Evolutionary conservation across 2,113 vertebrate genomes (phyloP).

Genomic region (Leptobrachium leishanense): DNA sequence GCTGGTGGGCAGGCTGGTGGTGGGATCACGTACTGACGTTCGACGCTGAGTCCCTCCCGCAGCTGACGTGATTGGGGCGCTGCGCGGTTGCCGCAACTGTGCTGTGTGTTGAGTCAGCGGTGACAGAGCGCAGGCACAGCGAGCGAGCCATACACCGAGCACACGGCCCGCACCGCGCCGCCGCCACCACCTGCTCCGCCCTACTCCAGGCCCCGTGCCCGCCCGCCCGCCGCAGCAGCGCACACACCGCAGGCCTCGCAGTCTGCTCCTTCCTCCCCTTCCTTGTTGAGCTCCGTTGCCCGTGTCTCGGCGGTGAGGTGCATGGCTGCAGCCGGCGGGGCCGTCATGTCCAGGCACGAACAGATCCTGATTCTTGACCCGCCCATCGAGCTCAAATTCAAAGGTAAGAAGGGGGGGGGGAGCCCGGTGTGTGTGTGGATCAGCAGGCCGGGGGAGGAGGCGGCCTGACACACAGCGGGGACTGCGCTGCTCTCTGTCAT

Average conservation of each 20-base stretch:
- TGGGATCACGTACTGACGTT: slow-evolving; percentile 23
- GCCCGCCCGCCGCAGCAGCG: not conserved
- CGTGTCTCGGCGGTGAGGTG: slow-evolving; percentile 61
- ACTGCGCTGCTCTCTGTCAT: not conserved
- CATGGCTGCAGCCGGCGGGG: slow-evolving; percentile 70
- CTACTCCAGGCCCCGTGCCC: not conserved
- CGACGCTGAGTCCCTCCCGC: slow-evolving; percentile 13
- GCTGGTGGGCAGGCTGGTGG: slow-evolving; percentile 16
- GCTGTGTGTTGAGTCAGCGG: slow-evolving; percentile 42
- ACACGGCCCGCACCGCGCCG: not conserved
- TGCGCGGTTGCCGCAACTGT: slow-evolving; percentile 43
- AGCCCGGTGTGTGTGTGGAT: not conserved
- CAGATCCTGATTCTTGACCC: slow-evolving; percentile 90
- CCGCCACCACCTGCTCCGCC: not conserved
- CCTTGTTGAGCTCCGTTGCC: slow-evolving; percentile 53
- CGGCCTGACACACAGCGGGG: not conserved
- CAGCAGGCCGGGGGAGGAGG: not conserved
- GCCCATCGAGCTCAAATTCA: slow-evolving; percentile 88
- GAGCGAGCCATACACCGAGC: not conserved
- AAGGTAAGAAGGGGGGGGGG: slow-evolving; percentile 72
- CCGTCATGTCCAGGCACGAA: slow-evolving; percentile 90
- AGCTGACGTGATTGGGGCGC: slow-evolving; percentile 22
- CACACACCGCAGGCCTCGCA: slow-evolving; percentile 3
- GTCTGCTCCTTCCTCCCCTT: slow-evolving; percentile 61
- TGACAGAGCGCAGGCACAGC: slow-evolving; percentile 24